Percentiles rank a stretch among this genome's conserved stretches.
Evolutionary conservation across 2,888 invertebrate genomes (phyloP).

Genomic region (Drosophila siamana): DNA sequence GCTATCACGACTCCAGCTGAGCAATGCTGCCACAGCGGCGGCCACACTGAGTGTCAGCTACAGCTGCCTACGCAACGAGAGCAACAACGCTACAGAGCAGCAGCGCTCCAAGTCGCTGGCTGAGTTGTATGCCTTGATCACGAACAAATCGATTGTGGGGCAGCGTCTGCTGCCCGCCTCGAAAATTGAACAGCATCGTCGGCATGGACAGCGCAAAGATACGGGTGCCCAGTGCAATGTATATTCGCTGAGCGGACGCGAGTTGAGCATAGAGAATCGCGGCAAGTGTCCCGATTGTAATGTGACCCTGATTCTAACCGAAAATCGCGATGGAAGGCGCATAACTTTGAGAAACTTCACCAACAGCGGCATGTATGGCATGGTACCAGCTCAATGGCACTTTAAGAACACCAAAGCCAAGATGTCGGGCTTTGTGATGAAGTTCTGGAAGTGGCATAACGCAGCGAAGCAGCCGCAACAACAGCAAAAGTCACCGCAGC

Average conservation of each 20-base stretch:
- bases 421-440: slow-evolving; percentile 91
- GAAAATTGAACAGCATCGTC: slow-evolving; percentile 86
- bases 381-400: slow-evolving; percentile 89
- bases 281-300: slow-evolving; percentile 91
- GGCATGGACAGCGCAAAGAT: slow-evolving; percentile 87
- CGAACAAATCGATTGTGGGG: slow-evolving; percentile 83
- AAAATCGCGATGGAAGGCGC: slow-evolving; percentile 87
- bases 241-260: slow-evolving; percentile 88
- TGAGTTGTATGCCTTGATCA: slow-evolving; percentile 85
- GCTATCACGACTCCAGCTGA: slow-evolving; percentile 87
- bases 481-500: slow-evolving; percentile 29
- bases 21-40: slow-evolving; percentile 53
- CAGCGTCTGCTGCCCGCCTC: slow-evolving; percentile 82
- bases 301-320: slow-evolving; percentile 87
- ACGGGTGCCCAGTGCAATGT: slow-evolving; percentile 87
- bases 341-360: slow-evolving; percentile 88
- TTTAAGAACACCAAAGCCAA: slow-evolving; percentile 86
- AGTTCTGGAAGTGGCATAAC: slow-evolving; percentile 92
- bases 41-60: slow-evolving; percentile 85
- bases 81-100: slow-evolving; percentile 86
- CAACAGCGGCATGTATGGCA: slow-evolving; percentile 89
- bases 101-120: slow-evolving; percentile 85
- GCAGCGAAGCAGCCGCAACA: slow-evolving; percentile 13
- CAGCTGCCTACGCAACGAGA: slow-evolving; percentile 87
- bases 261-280: slow-evolving; percentile 89